These are phyloP conservation scores for Drosophila robusta DNA, from an alignment of 2,888 invertebrate species.

Conservation along the genomic window DNA sequence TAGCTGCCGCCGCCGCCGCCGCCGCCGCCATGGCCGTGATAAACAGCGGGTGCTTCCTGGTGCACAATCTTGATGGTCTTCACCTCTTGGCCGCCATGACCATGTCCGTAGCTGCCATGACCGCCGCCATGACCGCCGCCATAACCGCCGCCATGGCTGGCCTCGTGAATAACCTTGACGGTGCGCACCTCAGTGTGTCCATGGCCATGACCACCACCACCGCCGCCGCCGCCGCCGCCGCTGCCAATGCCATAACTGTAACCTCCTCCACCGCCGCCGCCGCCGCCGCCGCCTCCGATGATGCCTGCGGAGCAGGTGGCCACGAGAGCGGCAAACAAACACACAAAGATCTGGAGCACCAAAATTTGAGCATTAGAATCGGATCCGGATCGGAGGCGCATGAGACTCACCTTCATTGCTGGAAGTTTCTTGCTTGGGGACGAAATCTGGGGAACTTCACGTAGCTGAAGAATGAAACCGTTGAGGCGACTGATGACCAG, in stretches of 20 bases:
- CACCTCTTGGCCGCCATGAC: constrained; percentile 42
- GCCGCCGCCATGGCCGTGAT: constrained; percentile 34
- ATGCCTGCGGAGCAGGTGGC: constrained; percentile 70
- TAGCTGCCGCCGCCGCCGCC: constrained; percentile 29
- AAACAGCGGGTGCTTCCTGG: constrained; percentile 40
- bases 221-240: constrained; percentile 29
- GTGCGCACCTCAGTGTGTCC: constrained; percentile 59
- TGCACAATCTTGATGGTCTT: constrained; percentile 63
- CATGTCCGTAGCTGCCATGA: constrained; percentile 19
- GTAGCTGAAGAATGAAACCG: constrained; percentile 61
- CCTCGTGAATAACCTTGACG: constrained; percentile 63
- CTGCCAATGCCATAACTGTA: constrained; percentile 65
- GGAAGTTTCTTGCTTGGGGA: constrained; percentile 75
- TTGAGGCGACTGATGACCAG: constrained; percentile 70
- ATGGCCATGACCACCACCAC: constrained; percentile 30
- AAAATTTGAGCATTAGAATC: neutral
- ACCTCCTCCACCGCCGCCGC: constrained; percentile 65
- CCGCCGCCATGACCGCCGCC: constrained; percentile 23
- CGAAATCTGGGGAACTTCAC: constrained; percentile 71
- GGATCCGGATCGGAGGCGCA: neutral
- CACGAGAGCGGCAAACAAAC: constrained; percentile 66
- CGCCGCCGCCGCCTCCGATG: constrained; percentile 59
- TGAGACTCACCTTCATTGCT: constrained; percentile 68
- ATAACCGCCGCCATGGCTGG: constrained; percentile 18
- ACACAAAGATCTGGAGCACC: constrained; percentile 63